Percentiles rank a stretch among this genome's conserved stretches.
These are phyloP conservation scores for Oryzias sinensis DNA, from an alignment of 2,797 vertebrate species.

Conservation along the genomic window DNA sequence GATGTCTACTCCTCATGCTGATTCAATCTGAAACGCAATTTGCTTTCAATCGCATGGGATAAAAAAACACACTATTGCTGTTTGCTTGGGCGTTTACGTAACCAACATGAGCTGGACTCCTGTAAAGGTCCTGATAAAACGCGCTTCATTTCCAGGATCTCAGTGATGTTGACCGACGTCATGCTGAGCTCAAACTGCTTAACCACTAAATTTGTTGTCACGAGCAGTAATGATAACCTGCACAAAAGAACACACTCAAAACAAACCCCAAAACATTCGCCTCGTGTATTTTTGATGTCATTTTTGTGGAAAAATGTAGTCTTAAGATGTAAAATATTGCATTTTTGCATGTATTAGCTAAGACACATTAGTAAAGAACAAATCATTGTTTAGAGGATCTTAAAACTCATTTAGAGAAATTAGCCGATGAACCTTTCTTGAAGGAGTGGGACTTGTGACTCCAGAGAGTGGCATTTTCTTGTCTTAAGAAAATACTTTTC, in stretches of 20 bases:
- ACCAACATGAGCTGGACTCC: constrained; percentile 21
- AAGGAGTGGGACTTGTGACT: too few relatives aligned
- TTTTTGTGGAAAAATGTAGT: too few relatives aligned
- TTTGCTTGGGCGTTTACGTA: constrained; percentile 22
- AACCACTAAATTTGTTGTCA: neutral
- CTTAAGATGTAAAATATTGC: neutral
- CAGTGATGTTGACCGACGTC: neutral
- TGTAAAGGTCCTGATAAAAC: constrained; percentile 10
- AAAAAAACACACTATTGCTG: constrained; percentile 2
- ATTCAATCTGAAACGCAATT: constrained; percentile 56
- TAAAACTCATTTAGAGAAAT: too few relatives aligned
- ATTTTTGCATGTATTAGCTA: neutral
- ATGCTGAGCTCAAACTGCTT: too few relatives aligned
- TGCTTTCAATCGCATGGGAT: constrained; percentile 45
- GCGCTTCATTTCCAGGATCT: neutral
- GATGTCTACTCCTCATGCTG: constrained; percentile 22
- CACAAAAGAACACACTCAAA: neutral
- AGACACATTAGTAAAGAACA: too few relatives aligned
- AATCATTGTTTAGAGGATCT: too few relatives aligned
- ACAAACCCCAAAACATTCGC: too few relatives aligned
- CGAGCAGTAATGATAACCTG: neutral
- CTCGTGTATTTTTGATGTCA: too few relatives aligned
- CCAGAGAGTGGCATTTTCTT: too few relatives aligned
- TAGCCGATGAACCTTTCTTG: too few relatives aligned
- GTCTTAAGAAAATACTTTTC: too few relatives aligned